Evolutionary conservation across 37 sponge, comb jelly and placozoan species (phyloP).

Genomic region (Mnemiopsis leidyi): DNA sequence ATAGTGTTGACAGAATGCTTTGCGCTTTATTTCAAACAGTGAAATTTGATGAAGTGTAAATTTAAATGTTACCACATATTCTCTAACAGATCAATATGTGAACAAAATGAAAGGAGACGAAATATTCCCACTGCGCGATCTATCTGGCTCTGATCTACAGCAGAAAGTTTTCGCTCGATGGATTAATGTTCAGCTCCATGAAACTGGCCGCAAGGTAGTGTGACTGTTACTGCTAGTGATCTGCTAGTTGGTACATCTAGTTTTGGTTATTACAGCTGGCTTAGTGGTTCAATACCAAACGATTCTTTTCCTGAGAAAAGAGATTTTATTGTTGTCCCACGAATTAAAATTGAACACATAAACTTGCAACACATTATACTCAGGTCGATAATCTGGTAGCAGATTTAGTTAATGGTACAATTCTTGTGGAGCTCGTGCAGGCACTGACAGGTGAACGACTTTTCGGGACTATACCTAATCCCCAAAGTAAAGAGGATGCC

Average conservation of each 20-base stretch:
- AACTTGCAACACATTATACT: neutral
- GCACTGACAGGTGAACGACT: neutral
- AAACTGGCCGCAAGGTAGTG: neutral
- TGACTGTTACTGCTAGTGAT: too few relatives aligned
- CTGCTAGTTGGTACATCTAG: too few relatives aligned
- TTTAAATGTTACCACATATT: too few relatives aligned
- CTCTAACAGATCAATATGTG: neutral
- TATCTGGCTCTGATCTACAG: neutral
- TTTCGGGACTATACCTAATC: neutral
- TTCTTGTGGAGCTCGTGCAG: neutral
- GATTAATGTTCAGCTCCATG: conserved; percentile 24
- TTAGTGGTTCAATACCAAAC: too few relatives aligned
- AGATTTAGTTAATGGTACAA: neutral
- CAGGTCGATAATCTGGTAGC: neutral
- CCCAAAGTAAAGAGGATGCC: neutral
- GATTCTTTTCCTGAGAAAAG: too few relatives aligned
- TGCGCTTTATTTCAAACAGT: too few relatives aligned
- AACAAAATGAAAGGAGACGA: conserved; percentile 9
- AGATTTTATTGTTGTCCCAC: too few relatives aligned
- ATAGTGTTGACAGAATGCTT: too few relatives aligned
- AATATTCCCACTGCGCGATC: neutral
- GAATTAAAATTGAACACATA: neutral
- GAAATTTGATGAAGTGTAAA: too few relatives aligned
- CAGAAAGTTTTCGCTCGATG: conserved; percentile 12
- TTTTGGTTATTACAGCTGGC: too few relatives aligned